These are phyloP conservation scores for Apeltes quadracus DNA, from an alignment of 2,113 vertebrate species.

Conservation along the genomic window DNA sequence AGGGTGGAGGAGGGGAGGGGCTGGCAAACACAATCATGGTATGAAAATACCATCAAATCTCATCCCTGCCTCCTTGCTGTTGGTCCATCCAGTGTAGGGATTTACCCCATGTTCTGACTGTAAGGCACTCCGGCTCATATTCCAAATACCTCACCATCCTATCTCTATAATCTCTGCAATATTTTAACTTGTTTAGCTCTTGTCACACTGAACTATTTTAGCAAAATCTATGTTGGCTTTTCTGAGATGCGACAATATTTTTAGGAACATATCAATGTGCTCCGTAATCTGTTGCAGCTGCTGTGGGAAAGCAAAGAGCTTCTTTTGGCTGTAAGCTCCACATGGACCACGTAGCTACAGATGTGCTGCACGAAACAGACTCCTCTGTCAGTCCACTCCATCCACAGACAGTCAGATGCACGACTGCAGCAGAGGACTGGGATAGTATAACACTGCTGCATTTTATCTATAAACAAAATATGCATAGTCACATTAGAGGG, in stretches of 20 bases:
- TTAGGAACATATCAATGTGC: slow-evolving; percentile 12
- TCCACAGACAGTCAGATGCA: not conserved
- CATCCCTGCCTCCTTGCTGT: slow-evolving; percentile 73
- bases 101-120: slow-evolving; percentile 75
- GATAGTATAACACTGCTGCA: slow-evolving; percentile 13
- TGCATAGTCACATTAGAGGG: not conserved
- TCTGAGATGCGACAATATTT: slow-evolving; percentile 20
- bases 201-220: slow-evolving; percentile 28
- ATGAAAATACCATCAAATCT: slow-evolving; percentile 89
- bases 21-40: slow-evolving; percentile 82
- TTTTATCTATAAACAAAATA: not conserved
- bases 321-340: slow-evolving; percentile 4
- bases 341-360: not conserved
- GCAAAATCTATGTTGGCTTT: slow-evolving; percentile 15
- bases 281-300: slow-evolving; percentile 30
- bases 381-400: not conserved
- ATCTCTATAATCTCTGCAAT: slow-evolving; percentile 21
- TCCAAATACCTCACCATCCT: slow-evolving; percentile 40
- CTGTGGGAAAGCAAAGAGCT: slow-evolving; percentile 6
- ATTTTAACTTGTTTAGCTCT: slow-evolving; percentile 39
- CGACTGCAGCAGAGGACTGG: not conserved
- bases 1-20: slow-evolving; percentile 68
- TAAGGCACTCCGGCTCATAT: slow-evolving; percentile 31
- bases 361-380: not conserved
- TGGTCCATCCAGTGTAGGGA: slow-evolving; percentile 69